Evolutionary conservation across 2,797 vertebrate species (phyloP).

Genomic region (Botia almorhae): DNA sequence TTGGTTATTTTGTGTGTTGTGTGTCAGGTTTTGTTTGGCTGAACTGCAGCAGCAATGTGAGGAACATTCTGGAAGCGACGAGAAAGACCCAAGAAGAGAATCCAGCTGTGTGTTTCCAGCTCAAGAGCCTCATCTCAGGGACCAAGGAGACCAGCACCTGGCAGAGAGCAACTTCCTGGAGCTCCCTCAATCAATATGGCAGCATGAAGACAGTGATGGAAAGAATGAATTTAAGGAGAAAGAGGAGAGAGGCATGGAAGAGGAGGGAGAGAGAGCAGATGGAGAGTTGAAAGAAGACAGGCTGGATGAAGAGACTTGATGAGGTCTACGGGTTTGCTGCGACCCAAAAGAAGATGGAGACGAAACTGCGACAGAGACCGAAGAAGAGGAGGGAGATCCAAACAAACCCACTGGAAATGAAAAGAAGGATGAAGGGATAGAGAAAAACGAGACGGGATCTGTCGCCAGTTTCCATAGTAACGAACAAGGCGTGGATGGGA

Average conservation of each 20-base stretch:
- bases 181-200: constrained; percentile 90
- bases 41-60: constrained; percentile 81
- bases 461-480: constrained; percentile 38
- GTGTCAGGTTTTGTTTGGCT: constrained; percentile 82
- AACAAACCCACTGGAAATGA: constrained; percentile 14
- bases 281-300: constrained; percentile 69
- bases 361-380: constrained; percentile 22
- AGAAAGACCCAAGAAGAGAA: constrained; percentile 47
- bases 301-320: constrained; percentile 89
- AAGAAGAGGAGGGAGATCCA: constrained; percentile 47
- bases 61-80: constrained; percentile 44
- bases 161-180: constrained; percentile 81
- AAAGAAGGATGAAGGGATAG: not conserved
- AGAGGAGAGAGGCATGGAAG: constrained; percentile 20
- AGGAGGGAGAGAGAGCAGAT: constrained; percentile 52
- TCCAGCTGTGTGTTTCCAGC: constrained; percentile 20
- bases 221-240: constrained; percentile 55
- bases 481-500: constrained; percentile 26
- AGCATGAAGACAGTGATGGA: constrained; percentile 79
- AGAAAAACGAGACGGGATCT: not conserved
- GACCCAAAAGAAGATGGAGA: constrained; percentile 83
- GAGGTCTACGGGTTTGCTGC: constrained; percentile 95
- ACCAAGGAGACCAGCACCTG: constrained; percentile 63
- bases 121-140: constrained; percentile 49
- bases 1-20: not conserved